phyloP scores from a whole-genome alignment of 1,140 invertebrate species.

The Diplogasteroides magnus region DNA sequence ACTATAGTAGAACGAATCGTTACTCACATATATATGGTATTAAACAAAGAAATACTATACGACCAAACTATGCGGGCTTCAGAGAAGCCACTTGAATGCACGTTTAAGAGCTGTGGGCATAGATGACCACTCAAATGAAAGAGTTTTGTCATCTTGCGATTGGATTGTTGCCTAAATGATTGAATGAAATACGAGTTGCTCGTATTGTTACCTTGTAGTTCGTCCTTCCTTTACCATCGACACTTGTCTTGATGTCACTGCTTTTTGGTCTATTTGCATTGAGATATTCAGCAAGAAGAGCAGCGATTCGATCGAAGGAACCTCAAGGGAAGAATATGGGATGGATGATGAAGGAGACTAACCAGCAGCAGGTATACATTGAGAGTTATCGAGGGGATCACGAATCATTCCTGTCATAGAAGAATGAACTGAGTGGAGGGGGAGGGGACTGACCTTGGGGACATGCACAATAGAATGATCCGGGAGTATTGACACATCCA shows the following conservation, averaged over 20 bases:
- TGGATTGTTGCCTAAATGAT: constrained; percentile 29
- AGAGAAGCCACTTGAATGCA: constrained; percentile 38
- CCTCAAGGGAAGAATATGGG: no score
- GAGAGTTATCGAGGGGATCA: constrained; percentile 30
- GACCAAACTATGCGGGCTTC: constrained; percentile 3
- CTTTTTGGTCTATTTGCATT: constrained; percentile 11
- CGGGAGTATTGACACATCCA: constrained; percentile 69
- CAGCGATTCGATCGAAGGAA: constrained; percentile 12
- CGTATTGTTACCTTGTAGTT: constrained; percentile 8
- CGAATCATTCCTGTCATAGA: constrained; percentile 16
- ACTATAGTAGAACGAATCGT: constrained; percentile 4
- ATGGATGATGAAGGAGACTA: constrained; percentile 6
- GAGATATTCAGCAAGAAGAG: constrained; percentile 21
- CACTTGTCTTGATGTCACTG: neutral
- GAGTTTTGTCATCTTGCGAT: constrained; percentile 25
- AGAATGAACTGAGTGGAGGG: neutral
- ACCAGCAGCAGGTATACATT: constrained; percentile 23
- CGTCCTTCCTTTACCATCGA: neutral
- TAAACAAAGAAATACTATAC: neutral
- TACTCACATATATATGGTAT: constrained; percentile 16
- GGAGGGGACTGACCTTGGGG: constrained; percentile 61
- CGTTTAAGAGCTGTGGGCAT: constrained; percentile 27
- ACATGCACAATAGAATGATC: constrained; percentile 73
- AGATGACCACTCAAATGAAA: constrained; percentile 34
- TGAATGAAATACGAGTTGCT: neutral